These are phyloP conservation scores for Furcula furcula DNA, from an alignment of 2,888 invertebrate genomes.

Conservation along the genomic window DNA sequence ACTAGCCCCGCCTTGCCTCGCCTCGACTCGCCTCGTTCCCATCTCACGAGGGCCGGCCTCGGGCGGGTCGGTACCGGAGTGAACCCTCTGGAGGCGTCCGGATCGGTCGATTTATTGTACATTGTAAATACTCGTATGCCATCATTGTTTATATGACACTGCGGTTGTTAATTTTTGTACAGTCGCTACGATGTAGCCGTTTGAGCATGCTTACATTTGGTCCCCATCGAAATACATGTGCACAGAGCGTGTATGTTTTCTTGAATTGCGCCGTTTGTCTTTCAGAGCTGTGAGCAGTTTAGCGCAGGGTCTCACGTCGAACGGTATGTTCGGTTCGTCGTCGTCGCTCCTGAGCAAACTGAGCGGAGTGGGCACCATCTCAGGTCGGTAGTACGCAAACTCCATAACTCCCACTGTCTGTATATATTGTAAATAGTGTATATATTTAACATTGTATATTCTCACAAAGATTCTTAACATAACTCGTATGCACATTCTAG, in stretches of 20 bases:
- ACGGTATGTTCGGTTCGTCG: constrained; percentile 89
- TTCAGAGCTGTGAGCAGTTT: constrained; percentile 79
- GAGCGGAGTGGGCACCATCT: constrained; percentile 76
- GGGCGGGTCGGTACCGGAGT: constrained; percentile 15
- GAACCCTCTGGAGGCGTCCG: too few species aligned
- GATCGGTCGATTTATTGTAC: constrained; percentile 32
- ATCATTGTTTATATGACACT: constrained; percentile 43
- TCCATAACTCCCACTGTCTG: constrained; percentile 8
- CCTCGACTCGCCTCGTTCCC: constrained; percentile 4
- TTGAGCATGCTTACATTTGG: constrained; percentile 47
- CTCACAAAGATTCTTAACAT: not conserved
- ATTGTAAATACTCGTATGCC: constrained; percentile 58
- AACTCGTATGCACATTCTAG: not conserved
- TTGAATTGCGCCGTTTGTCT: constrained; percentile 53
- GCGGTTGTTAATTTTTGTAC: constrained; percentile 46
- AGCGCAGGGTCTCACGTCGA: constrained; percentile 83
- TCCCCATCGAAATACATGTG: constrained; percentile 24
- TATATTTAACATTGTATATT: constrained; percentile 4
- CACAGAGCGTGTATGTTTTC: constrained; percentile 24
- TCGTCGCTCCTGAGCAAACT: constrained; percentile 83
- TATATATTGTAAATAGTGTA: constrained; percentile 25
- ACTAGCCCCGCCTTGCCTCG: constrained; percentile 5
- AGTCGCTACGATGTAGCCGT: constrained; percentile 40
- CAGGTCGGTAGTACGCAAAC: constrained; percentile 59
- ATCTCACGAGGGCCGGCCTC: constrained; percentile 10